These are phyloP conservation scores for Plemyria rubiginata DNA, from an alignment of 2,888 invertebrate species.

Conservation along the genomic window DNA sequence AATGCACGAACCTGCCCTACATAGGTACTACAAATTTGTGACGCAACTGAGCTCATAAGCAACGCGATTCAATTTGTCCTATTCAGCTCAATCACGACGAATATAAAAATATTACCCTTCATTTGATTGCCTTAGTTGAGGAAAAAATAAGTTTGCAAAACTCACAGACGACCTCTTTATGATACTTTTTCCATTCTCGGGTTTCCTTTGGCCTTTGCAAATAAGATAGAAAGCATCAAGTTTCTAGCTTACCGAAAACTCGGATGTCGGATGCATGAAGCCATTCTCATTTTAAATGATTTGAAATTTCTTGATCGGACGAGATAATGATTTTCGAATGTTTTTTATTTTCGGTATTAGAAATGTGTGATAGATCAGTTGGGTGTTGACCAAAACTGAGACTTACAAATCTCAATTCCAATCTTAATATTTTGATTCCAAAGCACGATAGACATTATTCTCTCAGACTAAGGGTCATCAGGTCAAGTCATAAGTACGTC, in stretches of 20 bases:
- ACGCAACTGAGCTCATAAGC: constrained; percentile 16
- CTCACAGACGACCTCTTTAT: constrained; percentile 59
- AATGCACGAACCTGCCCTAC: constrained; percentile 43
- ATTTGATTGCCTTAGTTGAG: constrained; percentile 11
- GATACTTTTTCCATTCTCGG: constrained; percentile 53
- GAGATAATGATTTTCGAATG: not conserved
- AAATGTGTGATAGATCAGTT: not conserved
- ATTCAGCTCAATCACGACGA: constrained; percentile 15
- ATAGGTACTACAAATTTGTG: constrained; percentile 8
- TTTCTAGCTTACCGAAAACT: constrained; percentile 11
- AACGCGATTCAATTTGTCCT: constrained; percentile 19
- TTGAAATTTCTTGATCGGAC: not conserved
- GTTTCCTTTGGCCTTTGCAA: constrained; percentile 46
- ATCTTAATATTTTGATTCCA: too few species aligned
- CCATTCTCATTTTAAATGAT: constrained; percentile 4
- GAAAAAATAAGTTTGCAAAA: constrained; percentile 54
- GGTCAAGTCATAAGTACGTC: too few species aligned
- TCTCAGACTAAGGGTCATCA: too few species aligned
- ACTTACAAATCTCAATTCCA: too few species aligned
- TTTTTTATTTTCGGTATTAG: not conserved
- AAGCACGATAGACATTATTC: too few species aligned
- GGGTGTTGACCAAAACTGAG: too few species aligned
- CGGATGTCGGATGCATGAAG: constrained; percentile 3
- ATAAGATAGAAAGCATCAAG: constrained; percentile 10
- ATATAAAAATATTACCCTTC: constrained; percentile 16